Conservation (phyloP, 2,113 vertebrate species). For the Grammomys dolichurus region DNA sequence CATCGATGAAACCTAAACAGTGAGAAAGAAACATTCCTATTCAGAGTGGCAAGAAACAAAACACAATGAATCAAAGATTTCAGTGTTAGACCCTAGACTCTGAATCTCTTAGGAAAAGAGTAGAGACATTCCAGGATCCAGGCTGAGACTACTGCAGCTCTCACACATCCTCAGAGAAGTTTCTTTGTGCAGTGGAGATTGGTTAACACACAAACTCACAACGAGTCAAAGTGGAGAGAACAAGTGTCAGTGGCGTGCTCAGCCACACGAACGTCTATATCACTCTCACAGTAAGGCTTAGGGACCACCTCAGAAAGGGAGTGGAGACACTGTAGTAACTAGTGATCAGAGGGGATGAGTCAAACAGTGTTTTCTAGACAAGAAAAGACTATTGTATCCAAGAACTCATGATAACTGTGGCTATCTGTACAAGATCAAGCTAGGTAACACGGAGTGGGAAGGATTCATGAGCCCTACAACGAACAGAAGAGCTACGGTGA, state of each 20-base stretch:
- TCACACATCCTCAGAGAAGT: background rate
- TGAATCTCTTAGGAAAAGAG: background rate
- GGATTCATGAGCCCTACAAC: background rate
- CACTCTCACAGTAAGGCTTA: background rate
- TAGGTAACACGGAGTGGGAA: background rate
- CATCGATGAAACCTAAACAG: background rate
- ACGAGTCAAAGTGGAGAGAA: background rate
- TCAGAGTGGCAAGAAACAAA: background rate
- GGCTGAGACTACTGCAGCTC: background rate
- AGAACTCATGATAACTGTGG: background rate
- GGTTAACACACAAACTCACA: background rate
- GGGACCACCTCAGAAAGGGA: background rate
- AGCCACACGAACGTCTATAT: background rate
- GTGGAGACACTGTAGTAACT: background rate
- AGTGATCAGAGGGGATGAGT: background rate
- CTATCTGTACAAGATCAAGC: background rate
- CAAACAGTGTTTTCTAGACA: background rate
- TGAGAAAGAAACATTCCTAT: background rate
- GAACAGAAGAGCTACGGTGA: background rate
- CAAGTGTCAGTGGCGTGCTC: background rate
- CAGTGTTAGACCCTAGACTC: background rate
- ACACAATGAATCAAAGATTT: background rate
- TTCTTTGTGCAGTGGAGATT: background rate
- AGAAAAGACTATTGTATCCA: background rate
- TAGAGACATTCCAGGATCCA: background rate